phyloP scores from a whole-genome alignment of 2,113 vertebrate species.

The Aegithalos caudatus region DNA sequence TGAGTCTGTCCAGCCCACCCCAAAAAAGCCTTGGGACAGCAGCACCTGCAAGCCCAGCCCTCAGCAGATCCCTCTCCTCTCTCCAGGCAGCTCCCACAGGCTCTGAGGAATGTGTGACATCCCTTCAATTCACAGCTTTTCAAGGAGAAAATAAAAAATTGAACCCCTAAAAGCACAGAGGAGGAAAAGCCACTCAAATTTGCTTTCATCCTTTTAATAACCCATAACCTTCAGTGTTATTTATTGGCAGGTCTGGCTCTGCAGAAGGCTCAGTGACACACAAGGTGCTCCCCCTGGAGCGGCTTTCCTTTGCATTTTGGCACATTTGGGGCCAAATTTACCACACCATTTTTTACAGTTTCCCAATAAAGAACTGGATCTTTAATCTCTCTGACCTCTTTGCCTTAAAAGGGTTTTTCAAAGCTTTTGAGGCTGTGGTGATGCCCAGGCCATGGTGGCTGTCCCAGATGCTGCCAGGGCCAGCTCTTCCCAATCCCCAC shows the following conservation, averaged over 20 bases:
- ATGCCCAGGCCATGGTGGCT: background rate
- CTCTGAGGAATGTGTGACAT: background rate
- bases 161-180: background rate
- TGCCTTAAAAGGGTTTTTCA: background rate
- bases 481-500: background rate
- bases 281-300: too few species aligned
- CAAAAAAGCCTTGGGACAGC: background rate
- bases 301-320: background rate
- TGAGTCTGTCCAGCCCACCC: background rate
- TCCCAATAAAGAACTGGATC: accelerated
- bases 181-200: background rate
- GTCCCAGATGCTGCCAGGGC: background rate
- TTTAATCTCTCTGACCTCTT: background rate
- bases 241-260: background rate
- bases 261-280: background rate
- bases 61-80: background rate
- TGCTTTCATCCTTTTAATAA: background rate
- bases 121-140: background rate
- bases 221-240: background rate
- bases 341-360: background rate
- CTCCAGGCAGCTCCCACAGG: background rate
- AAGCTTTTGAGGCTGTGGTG: background rate
- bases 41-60: background rate
- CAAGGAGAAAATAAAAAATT: background rate
- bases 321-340: accelerated